Percentiles rank a stretch among this genome's conserved stretches.
These are phyloP conservation scores for Pituophis catenifer DNA, from an alignment of 2,113 vertebrate genomes.

Conservation along the genomic window DNA sequence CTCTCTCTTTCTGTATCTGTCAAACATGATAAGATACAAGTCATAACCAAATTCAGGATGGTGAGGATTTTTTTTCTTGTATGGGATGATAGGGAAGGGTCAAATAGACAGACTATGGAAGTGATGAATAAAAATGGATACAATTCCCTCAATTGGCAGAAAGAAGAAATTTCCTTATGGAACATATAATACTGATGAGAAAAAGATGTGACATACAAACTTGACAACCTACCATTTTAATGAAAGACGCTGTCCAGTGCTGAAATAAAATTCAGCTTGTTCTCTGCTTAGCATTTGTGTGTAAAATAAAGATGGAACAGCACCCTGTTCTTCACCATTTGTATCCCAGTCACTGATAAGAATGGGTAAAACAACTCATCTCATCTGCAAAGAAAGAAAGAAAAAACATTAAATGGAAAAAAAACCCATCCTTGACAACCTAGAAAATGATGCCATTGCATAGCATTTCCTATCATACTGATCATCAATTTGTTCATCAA, in stretches of 20 bases:
- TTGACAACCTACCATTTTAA: background rate
- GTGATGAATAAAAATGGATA: background rate
- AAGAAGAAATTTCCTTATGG: background rate
- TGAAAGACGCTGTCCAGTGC: background rate
- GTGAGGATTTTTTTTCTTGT: background rate
- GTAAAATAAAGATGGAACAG: background rate
- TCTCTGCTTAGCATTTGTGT: background rate
- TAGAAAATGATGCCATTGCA: background rate
- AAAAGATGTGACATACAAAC: background rate
- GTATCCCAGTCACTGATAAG: background rate
- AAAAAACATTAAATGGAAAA: background rate
- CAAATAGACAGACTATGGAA: background rate
- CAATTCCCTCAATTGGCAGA: background rate
- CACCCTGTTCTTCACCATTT: background rate
- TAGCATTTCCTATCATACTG: background rate
- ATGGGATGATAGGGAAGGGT: background rate
- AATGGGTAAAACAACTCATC: background rate
- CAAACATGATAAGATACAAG: background rate
- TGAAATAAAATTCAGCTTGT: background rate
- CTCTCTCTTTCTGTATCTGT: background rate
- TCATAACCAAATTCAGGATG: constrained; percentile 1
- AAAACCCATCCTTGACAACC: background rate
- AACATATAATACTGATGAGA: background rate
- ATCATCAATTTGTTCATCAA: background rate
- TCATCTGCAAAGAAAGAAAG: background rate